A percentile compares a stretch with the other conserved stretches of the same genome.
These are phyloP conservation scores for Chondrosia reniformis DNA, from an alignment of 37 sponge, comb jelly and placozoan species.

Conservation along the genomic window DNA sequence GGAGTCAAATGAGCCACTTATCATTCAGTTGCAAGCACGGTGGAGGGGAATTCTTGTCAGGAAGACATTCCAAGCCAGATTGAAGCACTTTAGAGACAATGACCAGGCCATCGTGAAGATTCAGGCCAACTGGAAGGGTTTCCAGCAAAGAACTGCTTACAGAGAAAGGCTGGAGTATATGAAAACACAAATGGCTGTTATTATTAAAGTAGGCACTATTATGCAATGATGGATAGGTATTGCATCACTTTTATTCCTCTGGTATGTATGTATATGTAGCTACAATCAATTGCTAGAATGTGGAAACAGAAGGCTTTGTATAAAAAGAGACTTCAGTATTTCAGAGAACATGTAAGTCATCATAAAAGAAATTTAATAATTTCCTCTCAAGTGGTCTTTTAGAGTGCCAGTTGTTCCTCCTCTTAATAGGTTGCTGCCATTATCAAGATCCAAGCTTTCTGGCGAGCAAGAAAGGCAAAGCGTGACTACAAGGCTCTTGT, in stretches of 20 bases:
- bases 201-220: constrained; percentile 46
- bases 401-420: background rate
- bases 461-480: constrained; percentile 87
- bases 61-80: constrained; percentile 44
- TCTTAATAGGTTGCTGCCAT: constrained; percentile 55
- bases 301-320: constrained; percentile 45
- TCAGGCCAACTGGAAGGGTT: constrained; percentile 74
- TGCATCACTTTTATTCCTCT: too few relatives aligned
- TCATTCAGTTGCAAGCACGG: constrained; percentile 75
- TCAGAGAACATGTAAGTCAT: constrained; percentile 60
- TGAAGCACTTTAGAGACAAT: constrained; percentile 63
- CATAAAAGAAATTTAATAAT: background rate
- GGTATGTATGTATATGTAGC: constrained; percentile 33
- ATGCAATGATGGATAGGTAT: too few relatives aligned
- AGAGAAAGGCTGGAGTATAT: constrained; percentile 73
- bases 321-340: constrained; percentile 42
- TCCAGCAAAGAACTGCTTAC: constrained; percentile 61
- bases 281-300: constrained; percentile 69
- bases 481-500: constrained; percentile 72
- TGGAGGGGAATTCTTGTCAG: constrained; percentile 74
- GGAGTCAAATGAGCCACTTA: constrained; percentile 83
- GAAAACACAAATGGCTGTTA: constrained; percentile 49
- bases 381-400: background rate
- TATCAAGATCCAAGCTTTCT: constrained; percentile 79
- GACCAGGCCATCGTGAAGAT: constrained; percentile 38